Conservation (phyloP, 2,888 invertebrate species). For the Chymomyza fuscimana region DNA sequence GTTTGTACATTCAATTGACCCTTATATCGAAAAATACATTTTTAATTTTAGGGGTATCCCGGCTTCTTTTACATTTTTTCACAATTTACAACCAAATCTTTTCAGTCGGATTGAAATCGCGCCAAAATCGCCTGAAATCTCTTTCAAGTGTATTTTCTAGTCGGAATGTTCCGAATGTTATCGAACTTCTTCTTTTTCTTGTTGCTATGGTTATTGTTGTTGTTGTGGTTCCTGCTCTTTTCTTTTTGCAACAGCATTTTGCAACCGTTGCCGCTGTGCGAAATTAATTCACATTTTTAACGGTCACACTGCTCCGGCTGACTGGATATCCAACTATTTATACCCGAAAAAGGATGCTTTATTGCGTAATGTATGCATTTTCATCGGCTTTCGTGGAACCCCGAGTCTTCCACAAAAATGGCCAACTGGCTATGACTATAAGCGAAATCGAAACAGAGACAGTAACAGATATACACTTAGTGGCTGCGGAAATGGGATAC, state of each 20-base stretch:
- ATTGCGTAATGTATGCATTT: slow-evolving; percentile 9
- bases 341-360: slow-evolving; percentile 8
- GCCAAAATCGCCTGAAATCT: too few relatives aligned
- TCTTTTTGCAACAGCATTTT: not conserved
- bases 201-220: not conserved
- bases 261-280: slow-evolving; percentile 1
- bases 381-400: not conserved
- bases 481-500: not conserved
- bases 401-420: not conserved
- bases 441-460: not conserved
- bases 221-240: not conserved
- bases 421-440: not conserved
- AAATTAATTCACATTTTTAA: slow-evolving; percentile 17
- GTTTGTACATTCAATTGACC: too few relatives aligned
- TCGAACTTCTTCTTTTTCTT: not conserved
- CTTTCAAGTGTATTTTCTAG: too few relatives aligned
- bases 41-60: too few relatives aligned
- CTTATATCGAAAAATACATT: too few relatives aligned
- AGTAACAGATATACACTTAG: not conserved
- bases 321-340: slow-evolving; percentile 1
- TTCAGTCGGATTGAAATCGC: too few relatives aligned
- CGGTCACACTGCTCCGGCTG: slow-evolving; percentile 3
- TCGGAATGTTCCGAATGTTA: too few relatives aligned
- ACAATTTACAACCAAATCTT: too few relatives aligned
- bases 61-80: too few relatives aligned